Evolutionary conservation across 1,140 invertebrate genomes (phyloP), one percentile per base, ranked within the genome.

Genomic region (Matsumurasca onukii): DNA sequence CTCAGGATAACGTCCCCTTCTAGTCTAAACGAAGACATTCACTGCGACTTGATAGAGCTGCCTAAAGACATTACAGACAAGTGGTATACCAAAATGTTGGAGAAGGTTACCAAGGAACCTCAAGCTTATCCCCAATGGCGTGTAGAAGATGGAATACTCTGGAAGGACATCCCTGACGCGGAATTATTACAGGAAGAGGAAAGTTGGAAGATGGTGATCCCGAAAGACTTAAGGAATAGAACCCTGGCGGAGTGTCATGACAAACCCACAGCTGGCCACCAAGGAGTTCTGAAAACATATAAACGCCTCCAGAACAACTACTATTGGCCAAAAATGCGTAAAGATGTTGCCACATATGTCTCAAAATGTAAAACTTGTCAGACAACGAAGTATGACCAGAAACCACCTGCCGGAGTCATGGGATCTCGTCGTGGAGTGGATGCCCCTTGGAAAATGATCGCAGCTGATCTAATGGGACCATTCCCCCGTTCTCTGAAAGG

Each of bases 311-410:
- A 0, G 9, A 13, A 31, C 1, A 15, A 30, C 3, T 62, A 70
- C 31, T 48, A 70, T 51, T 63, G 57, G 69, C 66, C 52, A n/a
- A 68, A n/a, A 72, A 71, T 73, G 25, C 49, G 49, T 12, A 52
- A 52, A 20, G 49, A 12, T 22, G 49, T 52, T 5, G 49, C 49
- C 20, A 52, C 49, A 3, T 52, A 52, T 52, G 49, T 52, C 3
- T 12, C 49, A 12, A 12, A 22, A 12, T 52, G 20, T 20, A 52
- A 20, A 12, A 22, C 22, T 22, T 52, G 49, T 52, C 49, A 52
- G 20, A 52, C 12, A 52, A n/a, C n/a, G n/a, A n/a, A 52, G 20
- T 52, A 52, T 52, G 34, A 39, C 17, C 34, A 39, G 5, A 39
- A 39, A 17, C 34, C 17, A 39, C 34, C 34, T 9, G 5, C 34